Percentiles rank a stretch among this genome's conserved stretches.
phyloP scores from a whole-genome alignment of 2,797 vertebrate genomes.

The Telmatherina bonti region DNA sequence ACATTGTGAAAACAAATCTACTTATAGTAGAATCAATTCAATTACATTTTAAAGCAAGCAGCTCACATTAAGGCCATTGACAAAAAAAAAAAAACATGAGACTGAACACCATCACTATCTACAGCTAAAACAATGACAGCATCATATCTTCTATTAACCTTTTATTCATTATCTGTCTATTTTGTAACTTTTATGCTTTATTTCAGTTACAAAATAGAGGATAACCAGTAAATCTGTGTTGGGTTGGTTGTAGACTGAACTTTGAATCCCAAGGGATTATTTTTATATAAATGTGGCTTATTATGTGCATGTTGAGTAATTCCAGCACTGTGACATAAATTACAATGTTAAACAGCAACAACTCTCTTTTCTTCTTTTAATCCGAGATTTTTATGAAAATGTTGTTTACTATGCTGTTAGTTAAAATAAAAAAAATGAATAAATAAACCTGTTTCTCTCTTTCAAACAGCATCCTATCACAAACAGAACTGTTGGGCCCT shows the following conservation, averaged over 20 bases:
- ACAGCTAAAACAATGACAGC: not conserved
- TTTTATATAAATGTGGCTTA: not conserved
- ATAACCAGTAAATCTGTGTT: not conserved
- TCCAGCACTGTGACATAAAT: not conserved
- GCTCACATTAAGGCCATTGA: not conserved
- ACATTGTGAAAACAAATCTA: not conserved
- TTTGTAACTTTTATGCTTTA: not conserved
- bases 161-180: not conserved
- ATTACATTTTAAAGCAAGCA: no score
- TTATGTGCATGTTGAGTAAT: not conserved
- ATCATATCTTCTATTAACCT: no score
- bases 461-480: slow-evolving; percentile 84
- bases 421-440: slow-evolving; percentile 72
- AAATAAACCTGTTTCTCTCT: slow-evolving; percentile 45
- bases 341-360: no score
- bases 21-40: not conserved
- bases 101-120: not conserved
- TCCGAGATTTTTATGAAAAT: no score
- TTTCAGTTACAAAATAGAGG: not conserved
- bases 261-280: not conserved
- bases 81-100: not conserved
- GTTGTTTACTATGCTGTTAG: slow-evolving; percentile 18
- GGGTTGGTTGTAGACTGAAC: no score
- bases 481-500: slow-evolving; percentile 80
- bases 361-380: no score